A percentile compares a stretch with the other conserved stretches of the same genome.
These are phyloP conservation scores for Rhinophrynus dorsalis DNA, from an alignment of 2,797 vertebrate species.

Conservation along the genomic window DNA sequence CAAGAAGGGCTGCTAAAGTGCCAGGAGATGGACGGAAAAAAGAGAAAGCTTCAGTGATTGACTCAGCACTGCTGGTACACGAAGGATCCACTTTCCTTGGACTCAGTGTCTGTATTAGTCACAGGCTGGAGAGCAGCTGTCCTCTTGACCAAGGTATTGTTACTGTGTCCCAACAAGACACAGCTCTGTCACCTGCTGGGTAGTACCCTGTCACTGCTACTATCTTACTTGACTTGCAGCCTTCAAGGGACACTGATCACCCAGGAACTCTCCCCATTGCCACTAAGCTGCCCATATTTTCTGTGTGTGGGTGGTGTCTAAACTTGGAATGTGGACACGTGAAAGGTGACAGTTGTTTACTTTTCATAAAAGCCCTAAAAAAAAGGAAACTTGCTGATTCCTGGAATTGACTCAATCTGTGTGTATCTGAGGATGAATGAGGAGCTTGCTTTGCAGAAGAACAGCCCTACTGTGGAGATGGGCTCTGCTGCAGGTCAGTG, in stretches of 20 bases:
- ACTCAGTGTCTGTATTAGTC: neutral
- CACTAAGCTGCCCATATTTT: neutral
- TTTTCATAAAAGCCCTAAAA: slow-evolving; percentile 35
- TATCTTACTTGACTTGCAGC: neutral
- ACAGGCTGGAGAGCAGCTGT: slow-evolving; percentile 9
- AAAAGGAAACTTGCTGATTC: slow-evolving; percentile 20
- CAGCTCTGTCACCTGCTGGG: neutral
- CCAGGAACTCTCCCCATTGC: neutral
- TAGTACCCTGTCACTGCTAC: neutral
- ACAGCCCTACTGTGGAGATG: slow-evolving; percentile 6
- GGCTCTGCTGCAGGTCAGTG: slow-evolving; percentile 41
- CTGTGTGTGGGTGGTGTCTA: slow-evolving; percentile 12
- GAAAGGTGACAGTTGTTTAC: slow-evolving; percentile 37
- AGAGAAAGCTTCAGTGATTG: neutral
- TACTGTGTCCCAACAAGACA: neutral
- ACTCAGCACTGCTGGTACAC: neutral
- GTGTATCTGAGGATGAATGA: slow-evolving; percentile 15
- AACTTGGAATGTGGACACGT: slow-evolving; percentile 22
- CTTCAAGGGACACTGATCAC: neutral
- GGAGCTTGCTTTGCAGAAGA: slow-evolving; percentile 5
- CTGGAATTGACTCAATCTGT: slow-evolving; percentile 3
- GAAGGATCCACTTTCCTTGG: neutral
- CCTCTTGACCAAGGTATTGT: slow-evolving; percentile 1
- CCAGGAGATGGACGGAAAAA: neutral
- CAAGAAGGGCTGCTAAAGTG: neutral